Evolutionary conservation across 2,797 vertebrate genomes (phyloP), one percentile per base, ranked within the genome.

Genomic region (Aselliscus stoliczkanus): DNA sequence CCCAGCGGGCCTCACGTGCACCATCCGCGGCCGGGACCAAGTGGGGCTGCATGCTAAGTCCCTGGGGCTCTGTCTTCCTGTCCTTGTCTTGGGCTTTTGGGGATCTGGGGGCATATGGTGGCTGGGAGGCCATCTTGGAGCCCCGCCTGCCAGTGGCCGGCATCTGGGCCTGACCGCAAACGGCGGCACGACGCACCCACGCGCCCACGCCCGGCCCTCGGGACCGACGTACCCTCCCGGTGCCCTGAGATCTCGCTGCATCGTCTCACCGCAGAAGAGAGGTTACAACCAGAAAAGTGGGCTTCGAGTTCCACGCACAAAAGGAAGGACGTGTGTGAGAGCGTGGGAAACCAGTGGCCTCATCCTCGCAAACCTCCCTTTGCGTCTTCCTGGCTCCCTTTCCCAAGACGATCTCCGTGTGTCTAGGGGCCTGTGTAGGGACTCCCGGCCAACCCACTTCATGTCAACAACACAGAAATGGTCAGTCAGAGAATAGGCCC

Each of bases 1-100:
- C 1, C 31, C 0, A 47, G 1, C 0, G 1, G 42, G 18, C 4
- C 23, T 0, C 4, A 0, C 0, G 17, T 34, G 2, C 3, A 0
- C 4, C 13, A 3, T 27, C 34, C 1, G 7, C 2, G 1, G 13
- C 1, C 7, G 4, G 6, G 47, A 5, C 31, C 52, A 2, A 37
- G 7, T 39, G 25, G 10, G 1, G 76, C 58, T 4, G 69, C 69
- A n/a, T 1, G 5, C 14, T 25, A 1, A 29, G 6, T 21, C 14
- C 14, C 65, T 11, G 34, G 11, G 15, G 27, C 23, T 1, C 31
- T 23, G 21, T 1, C 80, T 54, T 60, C 42, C 25, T 1, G 4
- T 1, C 6, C 12, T 42, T 2, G 1, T 2, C 2, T 0, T 0
- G 2, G 44, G 4, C 1, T 54, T 21, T 15, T 1, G 1, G 15